These are phyloP conservation scores for Zaprionus lachaisei DNA, from an alignment of 1,140 invertebrate genomes.

Conservation along the genomic window DNA sequence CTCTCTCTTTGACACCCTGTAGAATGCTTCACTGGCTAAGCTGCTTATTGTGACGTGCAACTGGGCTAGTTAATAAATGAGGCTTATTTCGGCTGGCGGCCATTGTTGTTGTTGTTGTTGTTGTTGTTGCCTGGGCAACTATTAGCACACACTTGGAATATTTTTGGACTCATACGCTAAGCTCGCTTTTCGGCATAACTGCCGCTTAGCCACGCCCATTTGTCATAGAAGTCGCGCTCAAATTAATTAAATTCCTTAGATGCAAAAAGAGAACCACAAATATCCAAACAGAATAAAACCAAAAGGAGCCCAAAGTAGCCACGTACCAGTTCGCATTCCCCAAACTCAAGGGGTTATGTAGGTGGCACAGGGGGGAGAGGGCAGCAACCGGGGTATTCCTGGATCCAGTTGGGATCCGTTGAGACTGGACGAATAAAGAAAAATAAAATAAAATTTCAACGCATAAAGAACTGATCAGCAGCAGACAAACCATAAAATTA, in stretches of 20 bases:
- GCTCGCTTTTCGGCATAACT: conserved; percentile 66
- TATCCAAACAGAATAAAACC: conserved; percentile 23
- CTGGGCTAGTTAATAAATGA: conserved; percentile 76
- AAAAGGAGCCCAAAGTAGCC: conserved; percentile 59
- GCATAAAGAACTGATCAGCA: conserved; percentile 84
- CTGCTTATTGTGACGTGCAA: conserved; percentile 66
- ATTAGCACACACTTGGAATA: conserved; percentile 60
- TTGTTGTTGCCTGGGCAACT: conserved; percentile 43
- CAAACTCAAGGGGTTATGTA: conserved; percentile 33
- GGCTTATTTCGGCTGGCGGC: conserved; percentile 61
- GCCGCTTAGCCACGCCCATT: conserved; percentile 71
- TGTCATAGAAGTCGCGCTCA: conserved; percentile 75
- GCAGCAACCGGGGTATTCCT: neutral
- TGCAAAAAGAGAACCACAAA: conserved; percentile 3
- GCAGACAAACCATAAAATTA: conserved; percentile 85
- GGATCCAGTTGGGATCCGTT: neutral
- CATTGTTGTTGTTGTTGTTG: conserved; percentile 47
- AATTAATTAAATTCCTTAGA: conserved; percentile 80
- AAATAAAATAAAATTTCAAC: conserved; percentile 70
- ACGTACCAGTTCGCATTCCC: conserved; percentile 62
- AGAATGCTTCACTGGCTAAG: conserved; percentile 64
- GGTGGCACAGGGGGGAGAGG: conserved; percentile 9
- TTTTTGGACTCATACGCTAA: conserved; percentile 42
- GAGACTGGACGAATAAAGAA: conserved; percentile 13
- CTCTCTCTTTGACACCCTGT: conserved; percentile 26